A percentile compares a stretch with the other conserved stretches of the same genome.
Conservation (phyloP, 2,888 invertebrate genomes). For the Theretra japonica region DNA sequence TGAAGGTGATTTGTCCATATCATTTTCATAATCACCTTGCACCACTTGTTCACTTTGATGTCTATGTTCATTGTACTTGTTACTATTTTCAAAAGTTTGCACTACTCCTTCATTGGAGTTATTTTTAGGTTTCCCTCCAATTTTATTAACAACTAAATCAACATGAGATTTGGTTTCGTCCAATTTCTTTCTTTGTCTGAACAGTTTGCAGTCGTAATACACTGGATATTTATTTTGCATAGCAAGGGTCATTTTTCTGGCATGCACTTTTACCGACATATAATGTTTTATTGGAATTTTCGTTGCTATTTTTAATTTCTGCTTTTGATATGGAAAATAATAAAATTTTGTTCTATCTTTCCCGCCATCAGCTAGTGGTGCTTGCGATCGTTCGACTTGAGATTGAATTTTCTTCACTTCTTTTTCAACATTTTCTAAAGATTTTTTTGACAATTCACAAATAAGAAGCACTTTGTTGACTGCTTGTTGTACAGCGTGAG, state of each 20-base stretch:
- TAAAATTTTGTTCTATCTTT: slow-evolving; percentile 49
- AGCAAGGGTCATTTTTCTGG: slow-evolving; percentile 54
- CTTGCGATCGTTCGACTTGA: slow-evolving; percentile 56
- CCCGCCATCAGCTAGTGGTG: slow-evolving; percentile 51
- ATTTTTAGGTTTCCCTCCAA: slow-evolving; percentile 21
- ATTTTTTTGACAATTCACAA: slow-evolving; percentile 78
- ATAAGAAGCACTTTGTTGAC: slow-evolving; percentile 74
- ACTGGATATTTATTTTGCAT: slow-evolving; percentile 70
- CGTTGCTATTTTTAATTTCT: slow-evolving; percentile 62
- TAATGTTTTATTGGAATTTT: slow-evolving; percentile 68
- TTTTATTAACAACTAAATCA: slow-evolving; percentile 1
- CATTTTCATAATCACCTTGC: background rate
- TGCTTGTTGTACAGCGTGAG: slow-evolving; percentile 73
- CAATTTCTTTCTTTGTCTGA: slow-evolving; percentile 49
- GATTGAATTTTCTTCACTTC: slow-evolving; percentile 67
- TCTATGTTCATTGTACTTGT: too few species aligned
- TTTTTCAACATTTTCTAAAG: slow-evolving; percentile 73
- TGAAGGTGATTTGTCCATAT: background rate
- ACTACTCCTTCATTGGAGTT: slow-evolving; percentile 12
- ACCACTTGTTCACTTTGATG: background rate
- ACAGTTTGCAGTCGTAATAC: slow-evolving; percentile 69
- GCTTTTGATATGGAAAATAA: slow-evolving; percentile 60
- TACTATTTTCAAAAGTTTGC: background rate
- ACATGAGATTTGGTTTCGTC: slow-evolving; percentile 19
- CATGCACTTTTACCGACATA: slow-evolving; percentile 66